Base-by-base conservation (phyloP, 2,797 vertebrate genomes). In the Chiloscyllium punctatum region DNA sequence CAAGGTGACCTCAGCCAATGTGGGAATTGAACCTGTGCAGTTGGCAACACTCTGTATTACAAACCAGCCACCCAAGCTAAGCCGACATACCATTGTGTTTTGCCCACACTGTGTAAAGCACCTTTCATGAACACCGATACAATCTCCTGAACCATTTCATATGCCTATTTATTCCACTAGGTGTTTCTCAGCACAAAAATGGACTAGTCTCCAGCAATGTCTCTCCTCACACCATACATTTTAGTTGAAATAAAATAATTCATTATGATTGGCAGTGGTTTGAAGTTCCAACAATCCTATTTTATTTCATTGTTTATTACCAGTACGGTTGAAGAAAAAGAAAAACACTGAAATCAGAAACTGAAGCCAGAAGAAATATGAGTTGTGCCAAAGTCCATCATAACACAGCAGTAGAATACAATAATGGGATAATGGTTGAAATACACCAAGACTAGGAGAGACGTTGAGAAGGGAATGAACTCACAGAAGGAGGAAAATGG, bases 201-300 rank as follows among this genome's bases (percentile, higher is more conserved):
- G n/a, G 62, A 4, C 90, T 23, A 68, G 13, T 42, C 21, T n/a
- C 66, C 30, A 7, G 16, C 53, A 62, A 2, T 62, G 62, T 62
- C 57, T 23, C 27, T 33, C 57, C 13, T 33, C 53, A 92, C 57
- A 68, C 5, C 33, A 92, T n/a, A 23, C n/a, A 68, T 66, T 21
- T 68, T 68, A 16, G n/a, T n/a, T 92, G 90, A 37, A 92, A 68
- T 68, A 37, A 92, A 92, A 92, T 68, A 68, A 66, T 92, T 92
- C 37, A 37, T 9, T 62, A 21, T 4, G n/a, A 69, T 69, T 42
- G 25, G n/a, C 25, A 27, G 53, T 37, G 18, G 2, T 2, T 42
- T 51, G 18, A 42, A 92, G 62, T 69, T 92, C n/a, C 62, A 92
- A 92, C 62, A 92, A 30, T 42, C 62, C n/a, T 42, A 62, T n/a